A percentile compares a stretch with the other conserved stretches of the same genome.
phyloP scores from a whole-genome alignment of 1,140 invertebrate species.

The Daktulosphaira vitifoliae region DNA sequence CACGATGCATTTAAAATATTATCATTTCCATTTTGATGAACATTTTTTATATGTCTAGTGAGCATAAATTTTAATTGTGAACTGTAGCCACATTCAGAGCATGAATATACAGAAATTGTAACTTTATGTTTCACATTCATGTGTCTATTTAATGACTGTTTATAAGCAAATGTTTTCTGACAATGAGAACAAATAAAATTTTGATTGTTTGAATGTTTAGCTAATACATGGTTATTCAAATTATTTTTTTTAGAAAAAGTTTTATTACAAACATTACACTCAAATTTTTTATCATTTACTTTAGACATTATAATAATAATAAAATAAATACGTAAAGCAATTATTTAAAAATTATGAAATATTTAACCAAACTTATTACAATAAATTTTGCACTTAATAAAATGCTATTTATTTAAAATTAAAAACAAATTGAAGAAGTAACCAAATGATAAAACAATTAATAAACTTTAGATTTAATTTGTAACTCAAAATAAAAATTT shows the following conservation, averaged over 20 bases:
- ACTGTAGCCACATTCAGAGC: constrained; percentile 22
- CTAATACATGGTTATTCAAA: constrained; percentile 7
- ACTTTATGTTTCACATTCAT: constrained; percentile 21
- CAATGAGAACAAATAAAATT: constrained; percentile 8
- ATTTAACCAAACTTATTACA: too few relatives aligned
- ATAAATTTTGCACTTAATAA: too few relatives aligned
- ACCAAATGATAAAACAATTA: too few relatives aligned
- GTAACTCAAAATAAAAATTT: too few relatives aligned
- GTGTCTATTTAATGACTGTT: constrained; percentile 21
- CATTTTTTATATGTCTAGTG: background rate
- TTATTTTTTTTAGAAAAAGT: constrained; percentile 20
- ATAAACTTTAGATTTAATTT: too few relatives aligned
- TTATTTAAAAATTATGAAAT: too few relatives aligned
- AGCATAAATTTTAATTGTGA: constrained; percentile 23
- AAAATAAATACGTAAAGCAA: too few relatives aligned
- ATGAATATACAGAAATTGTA: constrained; percentile 10
- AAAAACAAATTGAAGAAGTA: too few relatives aligned
- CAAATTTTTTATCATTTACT: background rate
- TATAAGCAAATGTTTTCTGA: constrained; percentile 17
- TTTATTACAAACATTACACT: constrained; percentile 6
- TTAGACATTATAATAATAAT: background rate
- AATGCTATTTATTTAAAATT: too few relatives aligned
- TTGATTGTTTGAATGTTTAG: constrained; percentile 7
- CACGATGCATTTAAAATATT: background rate
- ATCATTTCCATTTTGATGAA: constrained; percentile 2